These are phyloP conservation scores for Oxyruncus cristatus DNA, from an alignment of 2,113 vertebrate genomes.

Conservation along the genomic window DNA sequence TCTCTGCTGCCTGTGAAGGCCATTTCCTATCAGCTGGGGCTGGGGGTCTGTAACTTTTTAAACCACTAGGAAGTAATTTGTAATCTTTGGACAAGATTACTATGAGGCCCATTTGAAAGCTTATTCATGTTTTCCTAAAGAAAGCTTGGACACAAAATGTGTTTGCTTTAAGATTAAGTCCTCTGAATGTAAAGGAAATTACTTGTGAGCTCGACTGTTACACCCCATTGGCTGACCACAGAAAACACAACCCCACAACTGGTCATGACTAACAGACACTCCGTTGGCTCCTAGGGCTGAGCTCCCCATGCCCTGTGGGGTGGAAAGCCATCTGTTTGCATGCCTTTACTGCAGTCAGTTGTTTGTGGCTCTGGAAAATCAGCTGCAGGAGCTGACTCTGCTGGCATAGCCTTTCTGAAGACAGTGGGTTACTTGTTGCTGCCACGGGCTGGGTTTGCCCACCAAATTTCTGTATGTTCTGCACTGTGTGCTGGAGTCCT, in stretches of 20 bases:
- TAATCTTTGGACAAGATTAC: constrained; percentile 61
- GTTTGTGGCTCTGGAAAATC: neutral
- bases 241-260: neutral
- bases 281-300: neutral
- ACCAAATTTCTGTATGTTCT: neutral
- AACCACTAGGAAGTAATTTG: constrained; percentile 61
- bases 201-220: constrained; percentile 15
- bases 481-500: neutral
- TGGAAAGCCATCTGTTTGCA: constrained; percentile 7
- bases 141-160: constrained; percentile 37
- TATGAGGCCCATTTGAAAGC: neutral
- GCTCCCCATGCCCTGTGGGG: neutral
- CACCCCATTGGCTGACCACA: constrained; percentile 11
- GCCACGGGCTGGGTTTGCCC: neutral
- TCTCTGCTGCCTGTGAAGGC: neutral
- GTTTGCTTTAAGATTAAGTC: constrained; percentile 63
- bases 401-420: neutral
- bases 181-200: constrained; percentile 45
- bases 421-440: neutral
- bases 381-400: neutral
- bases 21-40: constrained; percentile 30
- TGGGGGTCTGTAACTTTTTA: constrained; percentile 45
- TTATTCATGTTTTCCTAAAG: constrained; percentile 52
- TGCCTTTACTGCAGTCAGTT: neutral
- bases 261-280: neutral